Evolutionary conservation across 2,113 vertebrate genomes (phyloP), one percentile per base, ranked within the genome.

Genomic region (Malurus elegans): DNA sequence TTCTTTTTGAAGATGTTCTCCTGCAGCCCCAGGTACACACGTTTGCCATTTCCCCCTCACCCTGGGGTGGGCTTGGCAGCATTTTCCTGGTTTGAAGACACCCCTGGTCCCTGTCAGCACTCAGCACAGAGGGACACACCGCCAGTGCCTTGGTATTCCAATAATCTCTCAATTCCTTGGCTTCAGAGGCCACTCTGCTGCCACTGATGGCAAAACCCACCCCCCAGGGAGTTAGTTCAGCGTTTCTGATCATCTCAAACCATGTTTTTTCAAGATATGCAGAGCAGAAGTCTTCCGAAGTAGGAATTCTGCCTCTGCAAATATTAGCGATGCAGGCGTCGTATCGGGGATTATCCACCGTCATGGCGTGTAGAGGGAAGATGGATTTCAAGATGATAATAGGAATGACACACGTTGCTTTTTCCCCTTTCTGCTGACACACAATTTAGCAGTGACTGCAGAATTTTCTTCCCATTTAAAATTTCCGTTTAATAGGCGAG

Each of bases 301-400:
- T 0, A 42, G 64, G 90, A 88, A 57, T 36, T 67, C 54, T 88
- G 66, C 58, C 81, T 88, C 74, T 82, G 92, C 85, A 75, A 53
- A 57, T 8, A 93, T 94, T n/a, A 94, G 90, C 5, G 12, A 90
- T 90, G 76, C 96, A 50, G 79, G 90, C 51, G 3, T 69, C 50
- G 13, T 53, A 8, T 1, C 0, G 3, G 75, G 85, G 95, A 97
- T 96, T 95, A 94, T 92, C 88, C 92, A 83, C 93, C 20, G n/a
- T 87, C 93, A 79, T 65, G 95, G 88, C 45, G 0, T 76, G 86
- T 38, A 53, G 85, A 93, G 86, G 85, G 74, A 85, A 96, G 96
- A 94, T 95, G 92, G 92, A 95, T 96, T 95, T 96, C 85, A 65
- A 17, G 86, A 93, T 62, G 95, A 95, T 92, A 95, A 96, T 88